Conservation (phyloP, 2,797 vertebrate species). For the Chromobotia macracanthus region DNA sequence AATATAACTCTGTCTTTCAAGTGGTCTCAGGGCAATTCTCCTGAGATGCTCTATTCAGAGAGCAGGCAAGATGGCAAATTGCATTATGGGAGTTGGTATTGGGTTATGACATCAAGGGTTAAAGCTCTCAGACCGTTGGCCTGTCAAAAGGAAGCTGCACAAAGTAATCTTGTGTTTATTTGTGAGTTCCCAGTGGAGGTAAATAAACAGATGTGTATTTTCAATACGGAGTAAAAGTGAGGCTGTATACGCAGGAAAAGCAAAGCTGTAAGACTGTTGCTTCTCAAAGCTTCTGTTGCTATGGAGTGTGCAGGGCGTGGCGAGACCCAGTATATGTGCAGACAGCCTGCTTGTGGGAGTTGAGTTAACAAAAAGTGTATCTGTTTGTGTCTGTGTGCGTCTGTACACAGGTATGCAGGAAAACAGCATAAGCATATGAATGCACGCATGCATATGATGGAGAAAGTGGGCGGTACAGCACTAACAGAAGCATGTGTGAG, state of each 20-base stretch:
- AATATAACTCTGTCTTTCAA: conserved; percentile 26
- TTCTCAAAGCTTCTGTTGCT: conserved; percentile 24
- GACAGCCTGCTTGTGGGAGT: conserved; percentile 33
- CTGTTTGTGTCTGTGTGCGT: conserved; percentile 1
- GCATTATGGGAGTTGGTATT: conserved; percentile 47
- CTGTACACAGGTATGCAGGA: not conserved
- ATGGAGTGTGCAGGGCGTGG: conserved; percentile 30
- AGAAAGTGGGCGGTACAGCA: not conserved
- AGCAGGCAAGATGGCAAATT: conserved; percentile 31
- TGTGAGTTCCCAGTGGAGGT: conserved; percentile 51
- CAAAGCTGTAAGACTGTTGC: conserved; percentile 58
- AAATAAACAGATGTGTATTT: conserved; percentile 38
- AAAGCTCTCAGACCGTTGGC: conserved; percentile 29
- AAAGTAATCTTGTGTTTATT: too few relatives aligned
- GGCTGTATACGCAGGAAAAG: conserved; percentile 12
- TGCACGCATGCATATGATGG: not conserved
- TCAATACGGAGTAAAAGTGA: conserved; percentile 11
- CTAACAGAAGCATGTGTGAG: not conserved
- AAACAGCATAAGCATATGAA: not conserved
- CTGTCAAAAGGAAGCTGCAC: conserved; percentile 46
- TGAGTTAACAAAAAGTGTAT: not conserved
- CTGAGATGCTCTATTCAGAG: conserved; percentile 3
- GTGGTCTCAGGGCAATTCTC: not conserved
- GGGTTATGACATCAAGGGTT: conserved; percentile 45
- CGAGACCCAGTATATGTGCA: conserved; percentile 12